phyloP scores from a whole-genome alignment of 2,797 vertebrate genomes.

The Halcyon smyrnensis region DNA sequence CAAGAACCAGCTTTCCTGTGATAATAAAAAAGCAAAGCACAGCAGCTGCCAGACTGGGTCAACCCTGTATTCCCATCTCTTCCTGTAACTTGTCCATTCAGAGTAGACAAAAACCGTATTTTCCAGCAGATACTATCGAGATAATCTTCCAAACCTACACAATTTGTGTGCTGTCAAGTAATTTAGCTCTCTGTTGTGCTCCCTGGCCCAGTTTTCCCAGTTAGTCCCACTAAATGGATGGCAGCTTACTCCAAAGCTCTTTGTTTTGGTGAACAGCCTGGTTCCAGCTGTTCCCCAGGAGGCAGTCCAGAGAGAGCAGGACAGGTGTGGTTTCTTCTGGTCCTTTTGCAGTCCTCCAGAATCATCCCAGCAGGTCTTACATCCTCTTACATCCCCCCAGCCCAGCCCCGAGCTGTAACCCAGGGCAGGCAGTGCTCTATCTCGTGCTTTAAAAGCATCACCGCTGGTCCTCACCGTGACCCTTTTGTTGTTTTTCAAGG shows the following conservation, averaged over 20 bases:
- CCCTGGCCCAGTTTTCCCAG: not conserved
- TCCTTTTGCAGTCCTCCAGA: not conserved
- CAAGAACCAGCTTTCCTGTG: not conserved
- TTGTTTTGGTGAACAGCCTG: not conserved
- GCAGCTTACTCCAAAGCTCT: not conserved
- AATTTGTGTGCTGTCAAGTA: not conserved
- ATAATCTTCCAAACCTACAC: not conserved
- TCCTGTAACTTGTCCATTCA: not conserved
- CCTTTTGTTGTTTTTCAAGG: not conserved
- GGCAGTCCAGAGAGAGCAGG: not conserved
- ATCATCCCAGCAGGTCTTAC: not conserved
- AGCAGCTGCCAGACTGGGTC: not conserved
- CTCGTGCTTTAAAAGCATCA: not conserved
- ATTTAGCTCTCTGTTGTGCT: not conserved
- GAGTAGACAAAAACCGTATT: not conserved
- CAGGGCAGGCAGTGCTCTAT: not conserved
- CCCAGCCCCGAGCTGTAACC: too few species aligned
- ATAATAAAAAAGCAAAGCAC: not conserved
- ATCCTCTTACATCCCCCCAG: not conserved
- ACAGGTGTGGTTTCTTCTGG: not conserved
- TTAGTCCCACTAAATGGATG: not conserved
- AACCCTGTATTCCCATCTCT: not conserved
- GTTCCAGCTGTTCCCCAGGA: not conserved
- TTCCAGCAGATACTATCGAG: not conserved
- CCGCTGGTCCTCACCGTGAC: fast-evolving